These are phyloP conservation scores for Meloidogyne floridensis DNA, from an alignment of 1,140 invertebrate genomes.

Conservation along the genomic window DNA sequence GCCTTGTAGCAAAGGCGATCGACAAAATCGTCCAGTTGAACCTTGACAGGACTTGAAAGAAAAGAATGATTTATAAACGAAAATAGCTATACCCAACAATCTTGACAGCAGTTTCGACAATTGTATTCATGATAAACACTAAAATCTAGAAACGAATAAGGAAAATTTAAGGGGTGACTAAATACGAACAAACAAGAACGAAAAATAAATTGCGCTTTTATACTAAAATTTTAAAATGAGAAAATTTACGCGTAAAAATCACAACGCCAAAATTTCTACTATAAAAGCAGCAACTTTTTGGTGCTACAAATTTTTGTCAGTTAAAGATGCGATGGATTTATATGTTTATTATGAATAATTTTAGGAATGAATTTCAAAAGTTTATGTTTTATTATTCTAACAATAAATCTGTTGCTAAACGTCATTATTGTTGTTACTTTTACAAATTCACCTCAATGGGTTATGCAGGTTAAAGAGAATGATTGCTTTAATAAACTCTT, in stretches of 20 bases:
- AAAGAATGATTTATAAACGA: not conserved
- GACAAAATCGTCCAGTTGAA: slow-evolving; percentile 22
- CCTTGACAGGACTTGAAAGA: slow-evolving; percentile 12
- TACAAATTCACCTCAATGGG: not conserved
- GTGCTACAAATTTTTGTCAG: too few species aligned
- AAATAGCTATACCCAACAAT: slow-evolving; percentile 12
- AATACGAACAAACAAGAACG: too few species aligned
- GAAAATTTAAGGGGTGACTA: too few species aligned
- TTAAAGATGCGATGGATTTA: too few species aligned
- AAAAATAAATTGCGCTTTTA: too few species aligned
- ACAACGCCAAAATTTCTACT: too few species aligned
- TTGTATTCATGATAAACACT: slow-evolving; percentile 7
- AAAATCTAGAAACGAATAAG: not conserved
- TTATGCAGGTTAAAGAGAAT: not conserved
- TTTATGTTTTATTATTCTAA: not conserved
- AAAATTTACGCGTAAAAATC: too few species aligned
- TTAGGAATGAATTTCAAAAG: too few species aligned
- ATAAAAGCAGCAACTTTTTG: too few species aligned
- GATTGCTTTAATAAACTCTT: not conserved
- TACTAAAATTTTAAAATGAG: too few species aligned
- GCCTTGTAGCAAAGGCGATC: slow-evolving; percentile 26
- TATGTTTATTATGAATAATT: too few species aligned
- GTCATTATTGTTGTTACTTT: not conserved
- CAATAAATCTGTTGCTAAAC: not conserved
- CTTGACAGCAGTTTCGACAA: slow-evolving; percentile 16